These are phyloP conservation scores for Coenonympha glycerion DNA, from an alignment of 2,888 invertebrate species.

Conservation along the genomic window DNA sequence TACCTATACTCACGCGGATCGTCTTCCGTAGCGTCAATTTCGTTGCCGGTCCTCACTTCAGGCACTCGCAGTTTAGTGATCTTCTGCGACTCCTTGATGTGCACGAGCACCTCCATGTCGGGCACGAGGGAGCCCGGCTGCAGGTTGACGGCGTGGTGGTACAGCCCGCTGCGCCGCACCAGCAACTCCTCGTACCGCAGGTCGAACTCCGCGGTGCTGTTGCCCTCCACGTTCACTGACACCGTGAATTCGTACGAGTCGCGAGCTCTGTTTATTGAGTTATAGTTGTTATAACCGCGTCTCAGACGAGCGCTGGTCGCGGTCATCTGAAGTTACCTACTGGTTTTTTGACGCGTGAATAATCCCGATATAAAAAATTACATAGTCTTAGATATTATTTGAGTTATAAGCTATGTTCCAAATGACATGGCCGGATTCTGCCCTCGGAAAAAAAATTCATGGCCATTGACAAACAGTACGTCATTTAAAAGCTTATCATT, in stretches of 20 bases:
- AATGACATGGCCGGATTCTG: no score
- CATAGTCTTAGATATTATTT: no score
- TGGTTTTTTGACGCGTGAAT: no score
- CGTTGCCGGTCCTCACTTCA: constrained; percentile 78
- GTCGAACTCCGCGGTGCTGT: constrained; percentile 79
- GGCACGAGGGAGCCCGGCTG: constrained; percentile 81
- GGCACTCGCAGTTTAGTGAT: constrained; percentile 78
- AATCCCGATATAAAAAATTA: no score
- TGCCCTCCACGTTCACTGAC: constrained; percentile 79
- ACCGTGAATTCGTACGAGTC: constrained; percentile 83
- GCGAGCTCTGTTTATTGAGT: constrained; percentile 71
- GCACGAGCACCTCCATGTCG: constrained; percentile 78
- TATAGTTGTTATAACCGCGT: no score
- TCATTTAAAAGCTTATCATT: no score
- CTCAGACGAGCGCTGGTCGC: no score
- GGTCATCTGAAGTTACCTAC: no score
- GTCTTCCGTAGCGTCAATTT: constrained; percentile 72
- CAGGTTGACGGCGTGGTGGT: constrained; percentile 81
- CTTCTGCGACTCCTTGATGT: constrained; percentile 78
- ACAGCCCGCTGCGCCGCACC: constrained; percentile 45
- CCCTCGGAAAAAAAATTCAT: no score
- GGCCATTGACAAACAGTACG: no score
- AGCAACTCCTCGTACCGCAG: constrained; percentile 71
- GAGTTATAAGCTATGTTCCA: no score
- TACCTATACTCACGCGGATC: constrained; percentile 70